These are phyloP conservation scores for Eueides isabella DNA, from an alignment of 1,140 invertebrate genomes.

Conservation along the genomic window DNA sequence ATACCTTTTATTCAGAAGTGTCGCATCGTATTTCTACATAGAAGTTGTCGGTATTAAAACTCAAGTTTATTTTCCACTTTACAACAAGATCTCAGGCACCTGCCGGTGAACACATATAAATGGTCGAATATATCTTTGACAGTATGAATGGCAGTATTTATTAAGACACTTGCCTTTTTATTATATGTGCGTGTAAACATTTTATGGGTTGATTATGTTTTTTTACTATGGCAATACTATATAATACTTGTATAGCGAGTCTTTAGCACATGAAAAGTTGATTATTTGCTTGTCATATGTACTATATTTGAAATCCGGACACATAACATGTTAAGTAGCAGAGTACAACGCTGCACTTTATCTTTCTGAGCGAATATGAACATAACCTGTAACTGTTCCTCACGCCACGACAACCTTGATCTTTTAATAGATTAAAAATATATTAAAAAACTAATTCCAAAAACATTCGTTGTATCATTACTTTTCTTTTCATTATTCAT, in stretches of 20 bases:
- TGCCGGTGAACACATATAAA: conserved; percentile 18
- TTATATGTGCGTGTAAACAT: conserved; percentile 14
- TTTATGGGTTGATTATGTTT: conserved; percentile 5
- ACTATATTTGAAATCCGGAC: no score
- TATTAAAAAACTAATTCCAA: neutral
- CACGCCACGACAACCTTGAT: no score
- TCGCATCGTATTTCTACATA: conserved; percentile 8
- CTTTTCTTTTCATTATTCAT: no score
- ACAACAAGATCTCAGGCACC: conserved; percentile 23
- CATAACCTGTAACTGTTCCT: no score
- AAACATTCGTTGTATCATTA: neutral
- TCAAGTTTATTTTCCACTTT: conserved; percentile 27
- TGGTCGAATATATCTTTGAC: conserved; percentile 24
- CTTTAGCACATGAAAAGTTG: neutral
- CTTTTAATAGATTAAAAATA: no score
- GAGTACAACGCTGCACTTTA: no score
- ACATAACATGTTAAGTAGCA: no score
- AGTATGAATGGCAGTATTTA: conserved; percentile 27
- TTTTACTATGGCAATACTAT: conserved; percentile 6
- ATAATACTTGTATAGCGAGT: neutral
- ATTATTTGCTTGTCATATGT: no score
- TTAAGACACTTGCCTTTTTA: conserved; percentile 19
- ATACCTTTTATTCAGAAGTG: neutral
- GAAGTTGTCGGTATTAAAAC: conserved; percentile 24
- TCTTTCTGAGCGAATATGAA: no score